Evolutionary conservation across 2,888 invertebrate species (phyloP), one percentile per base, ranked within the genome.

Genomic region (Orgyia antiqua): DNA sequence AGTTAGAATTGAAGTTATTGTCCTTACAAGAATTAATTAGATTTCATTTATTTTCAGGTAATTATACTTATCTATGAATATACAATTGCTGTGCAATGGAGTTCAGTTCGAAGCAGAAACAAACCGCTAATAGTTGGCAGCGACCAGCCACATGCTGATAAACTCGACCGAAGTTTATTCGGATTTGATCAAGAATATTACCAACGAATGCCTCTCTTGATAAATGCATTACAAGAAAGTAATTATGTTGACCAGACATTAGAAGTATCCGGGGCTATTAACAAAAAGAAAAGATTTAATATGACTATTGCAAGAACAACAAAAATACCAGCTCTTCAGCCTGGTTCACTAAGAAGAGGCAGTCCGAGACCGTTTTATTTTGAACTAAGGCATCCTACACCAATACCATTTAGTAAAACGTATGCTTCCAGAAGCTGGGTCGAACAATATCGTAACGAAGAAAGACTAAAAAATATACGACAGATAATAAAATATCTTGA

Each of bases 51-150:
- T 51, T 82, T 84, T 31, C 82, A 86, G 84, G 72, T 78, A 69
- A 78, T 84, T 74, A 71, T 86, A 70, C 78, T 86, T 46, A 82
- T 84, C 73, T 86, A 80, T 68, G 86, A 86, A 62, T 80, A 84
- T 57, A 65, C 73, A 57, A 78, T 84, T 69, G 78, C 76, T 53
- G 79, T 82, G 75, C 83, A 82, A 74, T 73, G 75, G 53, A 75
- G 56, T 49, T 51, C 65, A 74, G 73, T 79, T 79, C 79, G 79
- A 76, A 78, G 50, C 32, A 66, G 41, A 32, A 62, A 47, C 45
- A 60, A 38, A 59, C 37, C 36, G 57, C 51, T 18, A 36, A 37
- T 39, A 58, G 51, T 27, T 48, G 31, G 23, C 26, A 55, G 59
- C 26, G 68, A 72, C 31, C 60, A 45, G 13, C 86, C 86, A 5